Evolutionary conservation across 1,140 invertebrate species (phyloP), one percentile per base, ranked within the genome.

Genomic region (Stratiolaelaps scimitus): DNA sequence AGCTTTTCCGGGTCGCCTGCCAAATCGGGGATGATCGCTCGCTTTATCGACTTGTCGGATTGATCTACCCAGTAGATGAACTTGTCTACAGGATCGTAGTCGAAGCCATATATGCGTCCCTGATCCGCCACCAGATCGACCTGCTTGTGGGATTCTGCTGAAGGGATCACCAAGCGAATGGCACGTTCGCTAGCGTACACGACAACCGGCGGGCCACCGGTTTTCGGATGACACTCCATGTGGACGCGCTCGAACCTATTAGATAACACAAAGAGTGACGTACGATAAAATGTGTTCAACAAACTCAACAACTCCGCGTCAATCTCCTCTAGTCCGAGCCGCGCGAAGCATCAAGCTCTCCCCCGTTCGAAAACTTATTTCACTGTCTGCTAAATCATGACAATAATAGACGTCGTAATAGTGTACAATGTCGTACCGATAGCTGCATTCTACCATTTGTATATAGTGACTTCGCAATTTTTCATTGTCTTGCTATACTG

Each of bases 21-120:
- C 28, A 72, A 70, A 64, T 72, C 83, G 0, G 92, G 81, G 81
- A 96, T 88, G 71, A 85, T 90, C 0, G 90, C 92, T 6, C 92
- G 80, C 74, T 92, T 92, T 44, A 96, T 92, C 5, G 85, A 86
- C 72, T 86, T 86, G 53, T 92, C 85, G 68, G 86, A 86, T 53
- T 85, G 85, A 73, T 96, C 92, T 0, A 89, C 88, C 90, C 92
- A 96, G 75, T 90, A 95, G 34, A 95, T 75, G 69, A 92, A 89
- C 74, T 90, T 84, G 43, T 73, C 69, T 44, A 80, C 80, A 0
- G 86, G 85, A 71, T 82, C 87, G 71, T 89, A 90, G 75, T 96
- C 92, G 34, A 97, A 75, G 0, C 88, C 85, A 71, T 89, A 84
- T 47, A 95, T 86, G 34, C 89, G 81, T 71, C 87, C 89, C 74